Base-by-base conservation (phyloP, 2,888 invertebrate genomes). In the Hemistola chrysoprasaria region DNA sequence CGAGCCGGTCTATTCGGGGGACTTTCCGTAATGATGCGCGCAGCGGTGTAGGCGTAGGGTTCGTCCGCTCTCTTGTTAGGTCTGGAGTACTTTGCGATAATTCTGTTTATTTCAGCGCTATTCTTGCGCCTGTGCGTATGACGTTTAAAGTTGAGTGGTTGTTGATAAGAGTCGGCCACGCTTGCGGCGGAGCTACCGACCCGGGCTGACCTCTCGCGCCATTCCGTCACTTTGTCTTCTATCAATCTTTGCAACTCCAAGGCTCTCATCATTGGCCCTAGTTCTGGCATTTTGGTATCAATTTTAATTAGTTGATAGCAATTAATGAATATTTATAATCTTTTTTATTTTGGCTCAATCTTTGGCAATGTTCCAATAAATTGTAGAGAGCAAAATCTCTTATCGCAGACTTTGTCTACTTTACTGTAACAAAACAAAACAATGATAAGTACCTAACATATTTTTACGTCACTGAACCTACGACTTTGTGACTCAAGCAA, bases 71-170 rank as follows among this genome's bases (percentile, higher is more conserved):
- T 77, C 71, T 75, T 79, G 61, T 71, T 77, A 52, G 82, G 76
- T 61, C 71, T 81, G 41, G 89, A 88, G 71, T 89, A 89, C 74
- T 89, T 90, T 71, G 87, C 78, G 78, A 88, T 84, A 76, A 89
- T 89, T 83, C 82, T 87, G 66, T 88, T 88, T 71, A 90, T 83
- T 83, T 89, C 88, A 67, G 81, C 78, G 72, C 84, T 85, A 66
- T 87, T 87, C 71, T 88, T 88, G 68, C 88, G 86, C 64, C 84
- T 75, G 72, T 87, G 80, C 62, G 79, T 78, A 72, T 84, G 85
- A 57, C 88, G 86, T 64, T 80, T 86, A 70, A 88, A 88, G 76
- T 85, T 80, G 71, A 78, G 76, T 73, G 85, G 86, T 59, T 83
- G 86, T 64, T 86, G 88, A 87, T 88, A 88, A 87, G 87, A 81